phyloP scores from a whole-genome alignment of 2,113 vertebrate genomes.

The Muntiacus muntjak region DNA sequence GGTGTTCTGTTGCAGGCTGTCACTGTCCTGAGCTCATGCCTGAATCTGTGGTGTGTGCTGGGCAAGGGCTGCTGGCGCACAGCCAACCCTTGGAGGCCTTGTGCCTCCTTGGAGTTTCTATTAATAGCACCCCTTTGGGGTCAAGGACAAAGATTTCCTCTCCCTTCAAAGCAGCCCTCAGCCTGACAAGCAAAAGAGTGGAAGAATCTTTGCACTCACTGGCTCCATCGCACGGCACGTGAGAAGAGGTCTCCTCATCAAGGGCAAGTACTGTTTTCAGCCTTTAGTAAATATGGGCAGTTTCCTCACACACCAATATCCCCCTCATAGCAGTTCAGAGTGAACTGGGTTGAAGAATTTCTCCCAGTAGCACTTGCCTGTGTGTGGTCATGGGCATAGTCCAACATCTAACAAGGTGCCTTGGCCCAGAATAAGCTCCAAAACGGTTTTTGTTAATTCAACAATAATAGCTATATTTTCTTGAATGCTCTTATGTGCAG shows the following conservation, averaged over 20 bases:
- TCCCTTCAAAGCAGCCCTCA: background rate
- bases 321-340: background rate
- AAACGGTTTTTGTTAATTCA: background rate
- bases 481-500: background rate
- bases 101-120: background rate
- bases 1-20: background rate
- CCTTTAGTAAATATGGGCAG: background rate
- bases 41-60: background rate
- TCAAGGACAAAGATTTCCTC: background rate
- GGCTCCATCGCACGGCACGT: accelerated
- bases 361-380: background rate
- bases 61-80: background rate
- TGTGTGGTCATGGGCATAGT: background rate
- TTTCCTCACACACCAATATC: background rate
- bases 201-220: background rate
- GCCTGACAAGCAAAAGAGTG: background rate
- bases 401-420: background rate
- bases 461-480: background rate
- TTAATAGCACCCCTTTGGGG: background rate
- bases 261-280: background rate
- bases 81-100: background rate
- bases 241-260: background rate
- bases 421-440: background rate
- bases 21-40: background rate
- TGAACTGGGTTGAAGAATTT: background rate